Evolutionary conservation across 2,888 invertebrate species (phyloP), one percentile per base, ranked within the genome.

Genomic region (Notodonta ziczac): DNA sequence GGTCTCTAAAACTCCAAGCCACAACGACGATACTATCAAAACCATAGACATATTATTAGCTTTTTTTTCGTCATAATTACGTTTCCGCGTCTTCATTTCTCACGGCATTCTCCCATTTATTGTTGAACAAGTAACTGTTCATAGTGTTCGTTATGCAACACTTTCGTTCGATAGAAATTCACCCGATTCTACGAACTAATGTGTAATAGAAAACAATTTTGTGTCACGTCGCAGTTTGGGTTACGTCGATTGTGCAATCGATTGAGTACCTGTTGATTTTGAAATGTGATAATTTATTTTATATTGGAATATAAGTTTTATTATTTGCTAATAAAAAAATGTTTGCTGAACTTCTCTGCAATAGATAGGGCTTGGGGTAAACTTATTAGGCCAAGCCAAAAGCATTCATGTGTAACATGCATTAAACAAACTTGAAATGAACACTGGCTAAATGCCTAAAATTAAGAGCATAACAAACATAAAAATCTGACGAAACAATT

Each of bases 51-150:
- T 9, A 55, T n/a, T 39, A 4, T 14, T 6, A 4, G 35, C 35
- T 13, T 14, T 39, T n/a, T 55, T 39, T 40, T n/a, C 40, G 40
- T 40, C 56, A 1, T 24, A 42, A 44, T 24, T n/a, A 14, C 56
- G 5, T 10, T 7, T 6, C 24, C 46, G 14, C 14, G 42, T 56
- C 55, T 56, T 56, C 55, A 56, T 13, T 44, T 56, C 56, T 24
- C 56, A 56, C 56, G 56, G 24, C 24, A 46, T 44, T 56, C 55
- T 56, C 56, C 40, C 56, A 56, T 42, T n/a, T 42, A 56, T 56
- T 56, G 42, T 56, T 56, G 6, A 44, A 55, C 13, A 39, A 56
- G 8, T 32, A 57, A 40, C 35, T 5, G 35, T 32, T 48, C 35
- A 44, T 12, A 57, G 5, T 13, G 32, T 5, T 46, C 6, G 44